Base-by-base conservation (phyloP, 2,113 vertebrate species). In the Aptenodytes forsteri region DNA sequence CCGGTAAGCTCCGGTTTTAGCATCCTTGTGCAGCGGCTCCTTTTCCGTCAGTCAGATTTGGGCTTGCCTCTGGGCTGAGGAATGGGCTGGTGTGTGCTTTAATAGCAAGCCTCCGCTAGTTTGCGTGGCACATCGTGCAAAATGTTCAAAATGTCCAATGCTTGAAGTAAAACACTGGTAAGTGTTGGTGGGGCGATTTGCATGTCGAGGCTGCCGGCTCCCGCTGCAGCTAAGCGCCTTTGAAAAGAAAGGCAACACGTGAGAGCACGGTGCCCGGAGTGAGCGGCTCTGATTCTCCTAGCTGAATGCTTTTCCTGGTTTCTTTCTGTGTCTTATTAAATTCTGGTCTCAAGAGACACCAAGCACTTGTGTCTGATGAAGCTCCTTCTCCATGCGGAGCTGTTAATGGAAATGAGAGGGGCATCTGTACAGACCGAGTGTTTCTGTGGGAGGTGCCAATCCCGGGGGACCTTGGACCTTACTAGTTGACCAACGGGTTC, bases 1-100 rank as follows among this genome's bases (percentile, higher is more conserved):
- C 94, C 0, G 98, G 99, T 99, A 85, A 98, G 99, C 38, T 75
- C 83, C 10, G 13, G 1, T 49, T 84, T 36, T 26, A 54, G 32
- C 26, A 21, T 75, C 30, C 1, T 1, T 1, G 0, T 47, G 13
- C 1, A 5, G n/a, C 40, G 3, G 10, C 54, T 70, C 13, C 49
- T 71, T 11, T 52, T 83, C 46, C 11, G 3, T 69, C 84, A 2
- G 7, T 52, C 52, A 16, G 76, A 27, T 64, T 16, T 59, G 42
- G 82, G 67, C 77, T 91, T 27, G 20, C 2, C 26, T 62, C 40
- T 13, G 44, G 64, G n/a, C 55, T 7, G 19, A 87, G 77, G 38
- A 47, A 7, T 1, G 5, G 27, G 38, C n/a, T 2, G 6, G 10
- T 55, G 55, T 30, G 61, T 83, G 58, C 66, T 79, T 32, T 67